A percentile compares a stretch with the other conserved stretches of the same genome.
These are phyloP conservation scores for Eupithecia centaureata DNA, from an alignment of 2,888 invertebrate genomes.

Conservation along the genomic window DNA sequence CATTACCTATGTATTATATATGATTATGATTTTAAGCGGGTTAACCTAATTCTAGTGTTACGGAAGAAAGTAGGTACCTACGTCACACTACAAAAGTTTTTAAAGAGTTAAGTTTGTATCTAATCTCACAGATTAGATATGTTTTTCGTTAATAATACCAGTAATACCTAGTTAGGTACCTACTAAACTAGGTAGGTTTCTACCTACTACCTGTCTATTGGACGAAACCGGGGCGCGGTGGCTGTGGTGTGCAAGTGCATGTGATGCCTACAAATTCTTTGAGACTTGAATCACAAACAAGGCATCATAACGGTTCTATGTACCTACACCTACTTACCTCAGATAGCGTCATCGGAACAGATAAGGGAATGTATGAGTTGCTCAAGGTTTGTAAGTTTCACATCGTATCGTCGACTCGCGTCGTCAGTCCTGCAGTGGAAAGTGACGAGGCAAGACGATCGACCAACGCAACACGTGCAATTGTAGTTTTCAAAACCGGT, in stretches of 20 bases:
- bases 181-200: no score
- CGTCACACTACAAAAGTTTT: no score
- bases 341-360: conserved; percentile 46
- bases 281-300: conserved; percentile 41
- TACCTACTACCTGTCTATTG: neutral
- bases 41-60: no score
- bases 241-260: neutral
- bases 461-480: conserved; percentile 40
- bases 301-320: conserved; percentile 41
- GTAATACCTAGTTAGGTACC: no score
- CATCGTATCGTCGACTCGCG: conserved; percentile 30
- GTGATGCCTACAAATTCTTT: conserved; percentile 12
- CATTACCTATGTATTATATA: no score
- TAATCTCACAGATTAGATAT: no score
- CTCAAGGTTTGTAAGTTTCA: conserved; percentile 52
- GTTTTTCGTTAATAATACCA: no score
- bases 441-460: conserved; percentile 49
- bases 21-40: no score
- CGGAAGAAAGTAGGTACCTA: no score
- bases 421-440: conserved; percentile 52
- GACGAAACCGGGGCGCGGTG: neutral
- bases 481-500: conserved; percentile 54
- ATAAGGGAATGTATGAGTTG: conserved; percentile 58
- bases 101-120: no score
- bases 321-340: conserved; percentile 48